Conservation (phyloP, 2,113 vertebrate genomes). For the Plecturocebus donacophilus region DNA sequence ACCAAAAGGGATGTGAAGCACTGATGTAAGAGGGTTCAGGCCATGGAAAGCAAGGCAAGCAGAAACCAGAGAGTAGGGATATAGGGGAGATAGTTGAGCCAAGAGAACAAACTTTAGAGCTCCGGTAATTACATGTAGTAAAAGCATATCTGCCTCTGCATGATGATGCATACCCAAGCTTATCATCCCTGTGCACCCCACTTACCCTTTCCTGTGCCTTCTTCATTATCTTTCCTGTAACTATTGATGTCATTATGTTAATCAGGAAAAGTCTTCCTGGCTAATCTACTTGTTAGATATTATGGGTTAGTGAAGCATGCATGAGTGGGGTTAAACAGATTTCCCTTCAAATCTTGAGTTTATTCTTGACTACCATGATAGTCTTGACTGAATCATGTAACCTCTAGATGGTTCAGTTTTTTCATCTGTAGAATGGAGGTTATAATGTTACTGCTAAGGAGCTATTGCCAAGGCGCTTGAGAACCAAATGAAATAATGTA, state of each 20-base stretch:
- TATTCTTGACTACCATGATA: not conserved
- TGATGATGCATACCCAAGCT: not conserved
- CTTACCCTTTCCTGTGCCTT: not conserved
- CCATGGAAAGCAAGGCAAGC: slow-evolving; percentile 47
- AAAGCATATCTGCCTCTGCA: not conserved
- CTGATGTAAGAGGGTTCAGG: slow-evolving; percentile 62
- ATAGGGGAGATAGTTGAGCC: not conserved
- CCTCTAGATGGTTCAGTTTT: not conserved
- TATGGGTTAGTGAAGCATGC: not conserved
- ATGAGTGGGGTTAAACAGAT: not conserved
- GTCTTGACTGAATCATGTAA: not conserved
- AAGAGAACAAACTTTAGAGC: not conserved
- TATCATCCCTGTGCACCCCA: not conserved
- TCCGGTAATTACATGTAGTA: not conserved
- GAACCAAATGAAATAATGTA: not conserved
- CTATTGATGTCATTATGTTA: not conserved
- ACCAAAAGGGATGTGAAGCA: slow-evolving; percentile 69
- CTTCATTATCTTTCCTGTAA: not conserved
- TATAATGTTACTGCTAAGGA: not conserved
- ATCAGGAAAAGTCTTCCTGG: not conserved
- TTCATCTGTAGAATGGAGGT: not conserved
- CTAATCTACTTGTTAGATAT: not conserved
- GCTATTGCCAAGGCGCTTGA: not conserved
- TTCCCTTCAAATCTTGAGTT: not conserved
- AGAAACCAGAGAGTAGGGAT: slow-evolving; percentile 71